Evolutionary conservation across 1,140 invertebrate species (phyloP), one percentile per base, ranked within the genome.

Genomic region (Microplitis mediator): DNA sequence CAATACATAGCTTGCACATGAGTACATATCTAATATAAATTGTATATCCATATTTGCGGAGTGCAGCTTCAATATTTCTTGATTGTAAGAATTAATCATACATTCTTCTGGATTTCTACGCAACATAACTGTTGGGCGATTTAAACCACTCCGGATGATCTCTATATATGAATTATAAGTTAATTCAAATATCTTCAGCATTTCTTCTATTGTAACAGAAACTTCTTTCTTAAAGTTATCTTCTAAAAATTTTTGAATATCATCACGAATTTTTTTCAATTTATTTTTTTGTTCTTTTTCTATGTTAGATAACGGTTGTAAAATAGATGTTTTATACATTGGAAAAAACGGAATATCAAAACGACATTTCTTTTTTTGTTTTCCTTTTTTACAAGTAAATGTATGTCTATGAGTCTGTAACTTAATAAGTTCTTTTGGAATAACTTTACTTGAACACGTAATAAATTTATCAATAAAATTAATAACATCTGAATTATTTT

Each of bases 11-110:
- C n/a, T n/a, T n/a, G n/a, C n/a, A n/a, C n/a, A n/a, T n/a, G n/a
- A n/a, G n/a, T n/a, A n/a, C n/a, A n/a, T n/a, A n/a, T n/a, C n/a
- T 79, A 77, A 71, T 81, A 77, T 62, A 71, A 56, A 74, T 71
- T 39, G 36, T 8, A 39, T 39, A 39, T 39, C 73, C 56, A 75
- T 75, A 36, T 72, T 72, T 31, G 69, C 61, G 65, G 71, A 56
- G 6, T 71, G 56, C 5, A 69, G 63, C 6, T n/a, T 9, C n/a
- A 72, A 61, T 61, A 75, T 66, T 32, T 61, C 13, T 61, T 72
- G 69, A 70, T 75, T 75, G 58, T 75, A 75, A 3, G 70, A 14
- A 34, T 73, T 75, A 11, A 73, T 73, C 52, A 34, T 64, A 32
- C 66, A 54, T 69, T 69, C 71, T 50, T 60, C 62, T 13, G 58